Evolutionary conservation across 2,797 vertebrate genomes (phyloP).

Genomic region (Sphenopsis melanotis): DNA sequence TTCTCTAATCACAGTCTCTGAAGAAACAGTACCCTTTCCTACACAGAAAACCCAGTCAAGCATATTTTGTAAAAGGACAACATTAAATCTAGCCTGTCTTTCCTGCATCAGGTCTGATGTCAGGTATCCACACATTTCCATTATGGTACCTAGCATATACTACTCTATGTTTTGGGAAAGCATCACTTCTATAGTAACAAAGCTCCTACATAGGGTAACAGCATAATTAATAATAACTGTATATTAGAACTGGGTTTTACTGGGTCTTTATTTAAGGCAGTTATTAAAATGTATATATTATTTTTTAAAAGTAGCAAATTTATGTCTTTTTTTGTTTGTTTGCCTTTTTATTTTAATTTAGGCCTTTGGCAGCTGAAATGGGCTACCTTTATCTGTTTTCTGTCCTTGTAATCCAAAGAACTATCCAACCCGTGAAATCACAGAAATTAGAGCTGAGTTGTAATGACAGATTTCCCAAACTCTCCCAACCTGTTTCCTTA

Average conservation of each 20-base stretch:
- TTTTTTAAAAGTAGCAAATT: constrained; percentile 3
- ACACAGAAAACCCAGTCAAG: neutral
- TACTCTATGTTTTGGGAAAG: constrained; percentile 30
- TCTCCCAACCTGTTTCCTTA: constrained; percentile 33
- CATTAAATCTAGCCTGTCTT: neutral
- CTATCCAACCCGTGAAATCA: neutral
- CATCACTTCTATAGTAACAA: constrained; percentile 17
- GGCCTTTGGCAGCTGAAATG: constrained; percentile 39
- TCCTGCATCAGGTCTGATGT: neutral
- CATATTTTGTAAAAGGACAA: neutral
- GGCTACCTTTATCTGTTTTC: neutral
- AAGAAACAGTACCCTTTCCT: neutral
- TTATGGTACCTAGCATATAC: neutral
- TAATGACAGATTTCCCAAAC: neutral
- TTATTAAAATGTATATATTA: constrained; percentile 1
- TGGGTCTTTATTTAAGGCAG: constrained; percentile 35
- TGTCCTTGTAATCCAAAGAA: constrained; percentile 35
- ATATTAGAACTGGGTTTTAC: neutral
- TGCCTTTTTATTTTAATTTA: neutral
- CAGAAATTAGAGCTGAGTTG: neutral
- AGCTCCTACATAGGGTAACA: constrained; percentile 18
- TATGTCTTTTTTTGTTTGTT: neutral
- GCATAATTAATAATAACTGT: neutral
- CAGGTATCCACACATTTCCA: neutral
- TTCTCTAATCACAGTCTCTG: neutral